Base-by-base conservation (phyloP, 2,797 vertebrate genomes). In the Margarornis squamiger region DNA sequence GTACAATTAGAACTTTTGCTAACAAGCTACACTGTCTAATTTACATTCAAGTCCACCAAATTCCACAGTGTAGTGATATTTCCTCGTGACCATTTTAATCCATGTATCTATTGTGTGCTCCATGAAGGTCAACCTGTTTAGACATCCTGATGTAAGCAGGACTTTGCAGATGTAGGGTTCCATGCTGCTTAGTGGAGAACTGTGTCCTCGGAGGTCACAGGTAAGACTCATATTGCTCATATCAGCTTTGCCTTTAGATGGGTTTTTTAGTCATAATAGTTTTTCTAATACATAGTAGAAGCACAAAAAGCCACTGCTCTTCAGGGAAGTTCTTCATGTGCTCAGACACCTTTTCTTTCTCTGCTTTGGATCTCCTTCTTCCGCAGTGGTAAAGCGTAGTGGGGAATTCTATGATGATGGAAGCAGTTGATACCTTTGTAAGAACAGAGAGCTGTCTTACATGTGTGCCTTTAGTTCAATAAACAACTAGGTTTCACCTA, bases 311-410 rank as follows among this genome's bases (percentile, higher is more conserved):
- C 79, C 92, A 86, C 89, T 91, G 93, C 89, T 96, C 84, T 91
- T 96, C 89, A 83, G 84, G 89, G 89, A 96, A 90, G 93, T 93
- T 92, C 91, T 92, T 66, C 78, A 90, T 88, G 87, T 54, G 76
- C 79, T 90, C 85, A 91, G 87, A 88, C 66, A 88, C 48, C 87
- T 92, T 95, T 93, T 88, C 83, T 96, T 92, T 77, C 92, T 88
- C 66, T 27, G 48, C 91, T 93, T 97, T 90, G 92, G 68, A 94
- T 93, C 93, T 93, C 93, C 90, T 95, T 70, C 92, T 95, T 96
- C 76, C 91, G 79, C 68, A 90, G 89, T 81, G 87, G 91, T 93
- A 92, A 93, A 66, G 85, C 58, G n/a, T 91, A 84, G 82, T 88
- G 76, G 87, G 78, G 72, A 97, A 92, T 90, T 79, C 82, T 91